Conservation (phyloP, 1,140 invertebrate genomes). For the Eupeodes corollae region DNA sequence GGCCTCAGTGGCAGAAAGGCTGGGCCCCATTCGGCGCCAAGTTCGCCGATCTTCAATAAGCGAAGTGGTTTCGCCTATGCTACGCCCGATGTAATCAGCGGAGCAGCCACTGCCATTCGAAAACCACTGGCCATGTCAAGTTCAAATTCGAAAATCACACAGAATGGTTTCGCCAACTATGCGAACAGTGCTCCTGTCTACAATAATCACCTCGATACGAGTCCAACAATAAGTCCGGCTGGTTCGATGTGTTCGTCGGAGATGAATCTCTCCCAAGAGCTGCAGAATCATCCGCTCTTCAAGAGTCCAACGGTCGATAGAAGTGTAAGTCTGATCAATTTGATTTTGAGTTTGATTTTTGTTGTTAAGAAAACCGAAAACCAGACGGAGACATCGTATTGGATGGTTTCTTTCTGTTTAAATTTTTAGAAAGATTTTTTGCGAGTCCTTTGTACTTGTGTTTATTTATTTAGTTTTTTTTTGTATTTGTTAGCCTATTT, state of each 20-base stretch:
- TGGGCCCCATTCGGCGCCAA: constrained; percentile 52
- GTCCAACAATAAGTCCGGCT: constrained; percentile 33
- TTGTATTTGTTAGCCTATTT: background rate
- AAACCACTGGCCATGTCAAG: constrained; percentile 32
- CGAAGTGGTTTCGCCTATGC: constrained; percentile 7
- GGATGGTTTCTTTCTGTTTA: constrained; percentile 10
- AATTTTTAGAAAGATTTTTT: constrained; percentile 6
- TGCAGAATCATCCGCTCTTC: constrained; percentile 36
- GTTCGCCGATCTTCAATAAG: constrained; percentile 47
- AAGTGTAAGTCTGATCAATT: constrained; percentile 30
- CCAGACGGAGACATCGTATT: background rate
- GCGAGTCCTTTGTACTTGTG: constrained; percentile 10
- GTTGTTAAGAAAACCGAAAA: background rate
- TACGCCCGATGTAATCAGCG: constrained; percentile 10
- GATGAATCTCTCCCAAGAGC: constrained; percentile 36
- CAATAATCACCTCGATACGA: constrained; percentile 29
- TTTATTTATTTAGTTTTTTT: background rate
- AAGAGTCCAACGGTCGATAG: constrained; percentile 33
- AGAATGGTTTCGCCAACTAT: constrained; percentile 23
- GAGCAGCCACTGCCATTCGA: constrained; percentile 11
- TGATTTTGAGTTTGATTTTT: constrained; percentile 8
- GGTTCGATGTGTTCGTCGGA: constrained; percentile 35
- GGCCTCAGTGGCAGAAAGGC: constrained; percentile 33
- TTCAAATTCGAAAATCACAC: constrained; percentile 31
- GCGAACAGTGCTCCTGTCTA: constrained; percentile 18